phyloP scores from a whole-genome alignment of 2,797 vertebrate species.

The Schizothorax lantsangensis region DNA sequence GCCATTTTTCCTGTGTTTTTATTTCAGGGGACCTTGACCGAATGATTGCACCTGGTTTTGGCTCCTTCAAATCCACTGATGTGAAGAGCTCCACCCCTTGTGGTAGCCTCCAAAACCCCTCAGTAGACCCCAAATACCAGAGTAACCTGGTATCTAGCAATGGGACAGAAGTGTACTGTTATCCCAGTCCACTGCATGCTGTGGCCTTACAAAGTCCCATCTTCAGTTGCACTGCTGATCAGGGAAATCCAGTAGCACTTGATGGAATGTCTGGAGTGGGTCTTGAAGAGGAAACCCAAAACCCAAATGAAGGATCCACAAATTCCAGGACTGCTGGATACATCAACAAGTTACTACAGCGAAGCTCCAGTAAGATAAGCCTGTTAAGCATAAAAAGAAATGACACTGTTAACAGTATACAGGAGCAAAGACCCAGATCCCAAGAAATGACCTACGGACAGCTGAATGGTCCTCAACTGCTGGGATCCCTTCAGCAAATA shows the following conservation, averaged over 20 bases:
- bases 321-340: conserved; percentile 80
- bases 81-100: conserved; percentile 65
- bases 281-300: conserved; percentile 53
- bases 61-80: conserved; percentile 72
- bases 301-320: conserved; percentile 57
- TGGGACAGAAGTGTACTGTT: conserved; percentile 88
- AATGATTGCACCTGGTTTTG: conserved; percentile 71
- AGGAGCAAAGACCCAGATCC: conserved; percentile 16
- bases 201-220: conserved; percentile 95
- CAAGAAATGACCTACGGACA: conserved; percentile 30
- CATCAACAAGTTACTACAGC: conserved; percentile 84
- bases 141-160: conserved; percentile 85
- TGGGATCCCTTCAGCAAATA: conserved; percentile 15
- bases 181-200: conserved; percentile 94
- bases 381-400: conserved; percentile 63
- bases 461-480: conserved; percentile 6
- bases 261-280: conserved; percentile 43
- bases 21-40: conserved; percentile 89
- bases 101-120: conserved; percentile 66
- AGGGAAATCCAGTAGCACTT: conserved; percentile 50
- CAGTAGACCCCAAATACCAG: conserved; percentile 85
- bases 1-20: conserved; percentile 37
- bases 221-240: conserved; percentile 77
- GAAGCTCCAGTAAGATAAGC: conserved; percentile 73
- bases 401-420: conserved; percentile 15